A percentile compares a stretch with the other conserved stretches of the same genome.
phyloP scores from a whole-genome alignment of 2,888 invertebrate species.

The Leptinotarsa haldemani region DNA sequence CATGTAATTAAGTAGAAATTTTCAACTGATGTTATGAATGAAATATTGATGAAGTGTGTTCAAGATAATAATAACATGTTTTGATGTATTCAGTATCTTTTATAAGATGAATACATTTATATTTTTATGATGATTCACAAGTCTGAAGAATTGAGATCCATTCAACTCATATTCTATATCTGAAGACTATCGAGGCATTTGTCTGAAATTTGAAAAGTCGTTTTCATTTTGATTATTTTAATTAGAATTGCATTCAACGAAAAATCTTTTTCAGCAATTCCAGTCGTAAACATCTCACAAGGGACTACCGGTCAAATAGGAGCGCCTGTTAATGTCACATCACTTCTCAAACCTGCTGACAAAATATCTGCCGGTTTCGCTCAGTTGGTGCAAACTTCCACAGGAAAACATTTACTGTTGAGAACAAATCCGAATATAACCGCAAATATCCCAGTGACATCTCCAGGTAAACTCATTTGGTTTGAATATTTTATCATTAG shows the following conservation, averaged over 20 bases:
- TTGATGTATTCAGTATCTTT: too few species aligned
- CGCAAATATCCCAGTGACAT: constrained; percentile 60
- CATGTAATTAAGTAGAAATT: too few species aligned
- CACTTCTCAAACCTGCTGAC: constrained; percentile 60
- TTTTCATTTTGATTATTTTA: too few species aligned
- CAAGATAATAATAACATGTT: too few species aligned
- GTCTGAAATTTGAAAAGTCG: constrained; percentile 48
- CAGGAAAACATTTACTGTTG: constrained; percentile 77
- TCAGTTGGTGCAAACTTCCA: constrained; percentile 78
- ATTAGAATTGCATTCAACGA: not conserved
- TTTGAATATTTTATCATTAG: not conserved
- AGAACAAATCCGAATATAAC: constrained; percentile 68
- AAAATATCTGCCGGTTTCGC: constrained; percentile 67
- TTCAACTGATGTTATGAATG: too few species aligned
- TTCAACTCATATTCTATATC: constrained; percentile 52
- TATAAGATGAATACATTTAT: too few species aligned
- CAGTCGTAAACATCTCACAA: constrained; percentile 62
- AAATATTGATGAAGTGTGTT: too few species aligned
- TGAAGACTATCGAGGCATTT: constrained; percentile 58
- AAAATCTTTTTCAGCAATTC: constrained; percentile 63
- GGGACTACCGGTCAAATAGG: constrained; percentile 52
- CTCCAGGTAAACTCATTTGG: constrained; percentile 51
- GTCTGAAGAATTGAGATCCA: constrained; percentile 55
- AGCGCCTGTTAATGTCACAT: constrained; percentile 57
- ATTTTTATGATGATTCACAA: constrained; percentile 43